These are phyloP conservation scores for Pheosia gnoma DNA, from an alignment of 2,888 invertebrate species.

Conservation along the genomic window DNA sequence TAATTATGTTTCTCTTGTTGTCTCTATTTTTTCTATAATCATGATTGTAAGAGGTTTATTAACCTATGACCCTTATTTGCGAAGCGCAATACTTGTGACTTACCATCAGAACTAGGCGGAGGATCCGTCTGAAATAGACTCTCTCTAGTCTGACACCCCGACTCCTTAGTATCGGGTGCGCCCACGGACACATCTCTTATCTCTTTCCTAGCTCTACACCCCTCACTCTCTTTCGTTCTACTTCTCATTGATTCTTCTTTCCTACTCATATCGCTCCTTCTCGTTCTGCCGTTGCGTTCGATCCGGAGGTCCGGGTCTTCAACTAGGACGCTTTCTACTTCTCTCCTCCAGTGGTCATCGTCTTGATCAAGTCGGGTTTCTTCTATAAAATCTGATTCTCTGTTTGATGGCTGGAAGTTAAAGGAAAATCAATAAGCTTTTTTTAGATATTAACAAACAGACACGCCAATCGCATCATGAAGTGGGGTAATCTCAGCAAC, in stretches of 20 bases:
- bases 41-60: too few species aligned
- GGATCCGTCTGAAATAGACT: slow-evolving; percentile 85
- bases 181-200: slow-evolving; percentile 76
- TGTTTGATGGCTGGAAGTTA: slow-evolving; percentile 64
- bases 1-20: too few species aligned
- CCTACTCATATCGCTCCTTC: slow-evolving; percentile 65
- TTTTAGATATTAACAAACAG: too few species aligned
- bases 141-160: slow-evolving; percentile 91
- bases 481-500: too few species aligned
- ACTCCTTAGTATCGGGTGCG: slow-evolving; percentile 77
- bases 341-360: slow-evolving; percentile 68
- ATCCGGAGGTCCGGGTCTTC: slow-evolving; percentile 63
- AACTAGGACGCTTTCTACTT: slow-evolving; percentile 55
- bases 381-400: slow-evolving; percentile 73
- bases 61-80: too few species aligned
- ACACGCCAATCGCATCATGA: too few species aligned
- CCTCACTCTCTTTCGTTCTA: slow-evolving; percentile 54
- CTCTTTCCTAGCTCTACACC: slow-evolving; percentile 57
- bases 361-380: slow-evolving; percentile 71
- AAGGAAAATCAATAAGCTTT: too few species aligned
- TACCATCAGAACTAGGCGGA: slow-evolving; percentile 73
- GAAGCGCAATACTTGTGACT: slow-evolving; percentile 22
- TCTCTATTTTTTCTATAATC: too few species aligned
- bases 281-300: slow-evolving; percentile 66
- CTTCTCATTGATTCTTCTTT: slow-evolving; percentile 69